Conservation (phyloP, 2,888 invertebrate genomes). For the Quadroppia sp. region DNA sequence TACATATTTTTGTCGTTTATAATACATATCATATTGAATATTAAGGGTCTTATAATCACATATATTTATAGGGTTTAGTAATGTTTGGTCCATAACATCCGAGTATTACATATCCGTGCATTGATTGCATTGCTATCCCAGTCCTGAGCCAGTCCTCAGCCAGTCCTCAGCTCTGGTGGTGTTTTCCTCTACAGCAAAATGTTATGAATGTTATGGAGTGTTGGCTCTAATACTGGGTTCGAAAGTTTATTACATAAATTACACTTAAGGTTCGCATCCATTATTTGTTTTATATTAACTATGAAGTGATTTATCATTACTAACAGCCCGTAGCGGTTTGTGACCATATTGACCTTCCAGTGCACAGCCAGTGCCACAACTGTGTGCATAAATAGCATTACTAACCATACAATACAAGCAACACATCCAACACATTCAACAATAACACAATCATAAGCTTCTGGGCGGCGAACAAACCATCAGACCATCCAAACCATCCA, state of each 20-base stretch:
- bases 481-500: background rate
- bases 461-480: conserved; percentile 30
- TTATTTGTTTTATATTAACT: conserved; percentile 37
- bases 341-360: conserved; percentile 30
- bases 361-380: background rate
- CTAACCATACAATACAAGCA: conserved; percentile 1
- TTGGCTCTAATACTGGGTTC: conserved; percentile 21
- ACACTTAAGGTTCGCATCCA: conserved; percentile 37
- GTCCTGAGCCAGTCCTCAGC: too few species aligned
- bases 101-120: too few species aligned
- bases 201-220: conserved; percentile 23
- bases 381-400: conserved; percentile 21
- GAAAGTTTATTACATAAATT: conserved; percentile 36
- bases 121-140: too few species aligned
- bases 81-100: too few species aligned
- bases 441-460: conserved; percentile 32
- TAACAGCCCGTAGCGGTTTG: conserved; percentile 31
- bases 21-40: too few species aligned
- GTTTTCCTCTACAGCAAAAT: too few species aligned
- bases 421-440: background rate
- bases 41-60: too few species aligned
- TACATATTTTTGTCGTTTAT: too few species aligned
- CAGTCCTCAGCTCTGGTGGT: too few species aligned
- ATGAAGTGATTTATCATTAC: conserved; percentile 38
- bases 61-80: too few species aligned